A percentile compares a stretch with the other conserved stretches of the same genome.
Conservation (phyloP, 64 coral and sea anemone genomes). For the Porites australiensis region DNA sequence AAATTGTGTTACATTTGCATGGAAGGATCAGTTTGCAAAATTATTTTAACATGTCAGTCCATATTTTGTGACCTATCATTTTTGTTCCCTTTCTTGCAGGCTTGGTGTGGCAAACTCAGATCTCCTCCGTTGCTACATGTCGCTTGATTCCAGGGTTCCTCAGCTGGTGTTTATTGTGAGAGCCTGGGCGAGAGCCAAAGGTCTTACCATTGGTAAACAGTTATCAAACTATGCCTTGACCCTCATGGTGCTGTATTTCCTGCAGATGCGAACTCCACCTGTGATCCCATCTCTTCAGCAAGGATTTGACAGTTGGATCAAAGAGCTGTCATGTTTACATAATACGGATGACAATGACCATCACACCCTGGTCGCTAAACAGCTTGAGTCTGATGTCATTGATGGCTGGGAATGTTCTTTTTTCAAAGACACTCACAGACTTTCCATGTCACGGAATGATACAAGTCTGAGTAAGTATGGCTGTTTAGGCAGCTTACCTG, state of each 20-base stretch:
- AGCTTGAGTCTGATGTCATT: constrained; percentile 32
- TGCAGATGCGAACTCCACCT: constrained; percentile 77
- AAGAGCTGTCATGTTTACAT: not conserved
- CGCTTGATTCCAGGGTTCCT: constrained; percentile 72
- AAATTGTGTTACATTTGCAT: no score
- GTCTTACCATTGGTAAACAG: constrained; percentile 61
- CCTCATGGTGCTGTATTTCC: constrained; percentile 86
- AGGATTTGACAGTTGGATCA: constrained; percentile 32
- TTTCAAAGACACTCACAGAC: constrained; percentile 57
- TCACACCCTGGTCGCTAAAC: not conserved
- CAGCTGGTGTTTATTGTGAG: constrained; percentile 78
- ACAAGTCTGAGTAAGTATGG: constrained; percentile 64
- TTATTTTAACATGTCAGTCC: no score
- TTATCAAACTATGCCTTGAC: constrained; percentile 91
- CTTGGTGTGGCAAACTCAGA: constrained; percentile 83
- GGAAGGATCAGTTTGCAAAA: no score
- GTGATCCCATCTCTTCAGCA: constrained; percentile 87
- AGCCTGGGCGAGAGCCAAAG: constrained; percentile 89
- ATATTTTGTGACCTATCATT: no score
- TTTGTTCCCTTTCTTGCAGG: constrained; percentile 26
- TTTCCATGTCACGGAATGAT: constrained; percentile 58
- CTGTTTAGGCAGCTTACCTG: not conserved
- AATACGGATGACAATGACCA: not conserved
- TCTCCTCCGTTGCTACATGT: constrained; percentile 76
- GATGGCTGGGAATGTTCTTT: constrained; percentile 93